Percentiles rank a stretch among this genome's conserved stretches.
Evolutionary conservation across 2,797 vertebrate species (phyloP).

Genomic region (Aselliscus stoliczkanus): DNA sequence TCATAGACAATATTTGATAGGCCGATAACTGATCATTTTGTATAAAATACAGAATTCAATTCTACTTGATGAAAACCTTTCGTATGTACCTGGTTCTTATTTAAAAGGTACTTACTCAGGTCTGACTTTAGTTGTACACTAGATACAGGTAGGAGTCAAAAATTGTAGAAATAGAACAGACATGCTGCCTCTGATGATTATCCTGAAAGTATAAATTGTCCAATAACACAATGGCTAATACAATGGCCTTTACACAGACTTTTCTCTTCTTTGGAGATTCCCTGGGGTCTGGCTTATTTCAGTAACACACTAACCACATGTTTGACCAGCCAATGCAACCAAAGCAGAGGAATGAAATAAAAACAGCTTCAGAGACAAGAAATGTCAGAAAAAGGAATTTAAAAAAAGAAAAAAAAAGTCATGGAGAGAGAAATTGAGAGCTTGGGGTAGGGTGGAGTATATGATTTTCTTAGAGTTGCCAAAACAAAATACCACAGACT

Average conservation of each 20-base stretch:
- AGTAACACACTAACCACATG: neutral
- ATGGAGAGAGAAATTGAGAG: neutral
- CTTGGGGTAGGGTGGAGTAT: neutral
- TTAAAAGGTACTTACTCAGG: neutral
- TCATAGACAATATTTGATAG: neutral
- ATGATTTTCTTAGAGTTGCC: neutral
- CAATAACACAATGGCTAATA: neutral
- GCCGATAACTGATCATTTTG: neutral
- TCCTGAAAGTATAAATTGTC: neutral
- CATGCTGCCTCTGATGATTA: neutral
- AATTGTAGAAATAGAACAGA: neutral
- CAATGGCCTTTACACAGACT: neutral
- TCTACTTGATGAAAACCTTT: neutral
- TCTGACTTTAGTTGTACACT: neutral
- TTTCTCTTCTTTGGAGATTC: neutral
- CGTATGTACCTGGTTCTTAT: fast-evolving
- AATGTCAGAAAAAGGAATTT: neutral
- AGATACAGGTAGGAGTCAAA: neutral
- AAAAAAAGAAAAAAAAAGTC: neutral
- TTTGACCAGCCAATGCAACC: neutral
- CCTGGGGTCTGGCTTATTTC: neutral
- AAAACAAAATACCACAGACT: neutral
- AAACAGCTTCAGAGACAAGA: neutral
- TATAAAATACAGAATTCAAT: neutral
- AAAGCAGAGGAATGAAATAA: neutral